Conservation (phyloP, 2,113 vertebrate genomes). For the Xiphophorus couchianus region DNA sequence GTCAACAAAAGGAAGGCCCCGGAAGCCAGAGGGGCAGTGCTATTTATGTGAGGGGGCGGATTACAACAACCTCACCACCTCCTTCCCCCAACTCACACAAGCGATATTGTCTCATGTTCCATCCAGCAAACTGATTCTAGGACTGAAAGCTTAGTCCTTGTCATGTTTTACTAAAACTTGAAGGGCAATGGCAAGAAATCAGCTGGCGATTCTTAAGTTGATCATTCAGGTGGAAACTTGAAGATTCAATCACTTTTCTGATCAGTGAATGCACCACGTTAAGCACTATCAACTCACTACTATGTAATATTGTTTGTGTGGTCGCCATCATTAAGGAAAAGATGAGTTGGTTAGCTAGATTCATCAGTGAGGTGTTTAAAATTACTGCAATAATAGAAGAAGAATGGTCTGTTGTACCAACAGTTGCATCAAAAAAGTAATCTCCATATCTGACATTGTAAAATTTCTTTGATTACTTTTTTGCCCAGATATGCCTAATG, state of each 20-base stretch:
- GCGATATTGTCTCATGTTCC: slow-evolving; percentile 50
- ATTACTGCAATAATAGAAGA: too few species aligned
- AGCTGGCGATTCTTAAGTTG: too few species aligned
- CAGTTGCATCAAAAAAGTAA: neutral
- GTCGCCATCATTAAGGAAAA: too few species aligned
- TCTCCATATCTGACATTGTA: neutral
- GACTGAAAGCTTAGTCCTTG: slow-evolving; percentile 31
- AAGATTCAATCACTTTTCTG: neutral
- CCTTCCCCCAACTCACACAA: slow-evolving; percentile 33
- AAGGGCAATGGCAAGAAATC: too few species aligned
- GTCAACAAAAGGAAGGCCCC: slow-evolving; percentile 67
- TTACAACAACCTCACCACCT: slow-evolving; percentile 54
- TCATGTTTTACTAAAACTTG: slow-evolving; percentile 27
- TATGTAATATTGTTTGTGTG: too few species aligned
- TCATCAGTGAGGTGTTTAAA: neutral
- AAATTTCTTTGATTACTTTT: neutral
- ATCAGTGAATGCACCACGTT: neutral
- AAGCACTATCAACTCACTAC: neutral
- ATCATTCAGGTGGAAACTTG: neutral
- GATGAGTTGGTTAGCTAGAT: neutral
- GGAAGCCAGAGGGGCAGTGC: slow-evolving; percentile 60
- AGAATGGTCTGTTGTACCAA: neutral
- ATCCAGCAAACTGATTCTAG: slow-evolving; percentile 50
- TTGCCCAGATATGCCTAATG: too few species aligned
- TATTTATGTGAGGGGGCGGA: slow-evolving; percentile 59